Percentiles rank a stretch among this genome's conserved stretches.
These are phyloP conservation scores for Sinohyriopsis cumingii DNA, from an alignment of 2,888 invertebrate species.

Conservation along the genomic window DNA sequence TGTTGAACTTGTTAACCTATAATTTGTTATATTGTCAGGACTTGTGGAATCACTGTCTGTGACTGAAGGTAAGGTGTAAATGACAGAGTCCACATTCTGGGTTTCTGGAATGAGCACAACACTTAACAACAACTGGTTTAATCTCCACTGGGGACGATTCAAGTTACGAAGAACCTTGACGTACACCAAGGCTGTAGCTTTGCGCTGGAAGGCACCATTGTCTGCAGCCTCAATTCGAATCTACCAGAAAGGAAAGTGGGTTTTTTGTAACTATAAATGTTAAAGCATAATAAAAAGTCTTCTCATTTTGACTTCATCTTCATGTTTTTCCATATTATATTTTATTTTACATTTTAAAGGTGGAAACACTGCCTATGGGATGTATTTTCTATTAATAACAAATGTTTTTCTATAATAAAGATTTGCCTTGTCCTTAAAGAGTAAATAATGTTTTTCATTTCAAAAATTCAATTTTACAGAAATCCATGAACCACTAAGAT, in stretches of 20 bases:
- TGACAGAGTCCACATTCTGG: conserved; percentile 12
- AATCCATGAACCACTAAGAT: no score
- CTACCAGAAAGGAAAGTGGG: conserved; percentile 27
- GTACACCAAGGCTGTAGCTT: conserved; percentile 39
- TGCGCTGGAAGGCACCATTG: conserved; percentile 46
- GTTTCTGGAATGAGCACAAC: conserved; percentile 42
- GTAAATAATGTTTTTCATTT: no score
- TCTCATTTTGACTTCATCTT: no score
- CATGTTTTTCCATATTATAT: no score
- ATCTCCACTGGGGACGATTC: conserved; percentile 31
- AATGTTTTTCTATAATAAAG: no score
- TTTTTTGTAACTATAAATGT: conserved; percentile 1
- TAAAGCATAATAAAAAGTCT: no score
- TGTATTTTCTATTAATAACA: no score
- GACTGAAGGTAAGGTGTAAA: conserved; percentile 26
- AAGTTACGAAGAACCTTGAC: conserved; percentile 54
- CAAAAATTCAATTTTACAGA: no score
- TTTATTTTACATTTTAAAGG: no score
- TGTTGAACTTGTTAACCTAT: conserved; percentile 13
- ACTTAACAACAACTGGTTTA: neutral
- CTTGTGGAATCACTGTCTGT: conserved; percentile 48
- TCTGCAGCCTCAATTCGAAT: conserved; percentile 51
- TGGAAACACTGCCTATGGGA: no score
- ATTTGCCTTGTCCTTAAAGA: no score
- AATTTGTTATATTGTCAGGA: conserved; percentile 50